Conservation (phyloP, 2,113 vertebrate genomes). For the Ciconia boyciana region DNA sequence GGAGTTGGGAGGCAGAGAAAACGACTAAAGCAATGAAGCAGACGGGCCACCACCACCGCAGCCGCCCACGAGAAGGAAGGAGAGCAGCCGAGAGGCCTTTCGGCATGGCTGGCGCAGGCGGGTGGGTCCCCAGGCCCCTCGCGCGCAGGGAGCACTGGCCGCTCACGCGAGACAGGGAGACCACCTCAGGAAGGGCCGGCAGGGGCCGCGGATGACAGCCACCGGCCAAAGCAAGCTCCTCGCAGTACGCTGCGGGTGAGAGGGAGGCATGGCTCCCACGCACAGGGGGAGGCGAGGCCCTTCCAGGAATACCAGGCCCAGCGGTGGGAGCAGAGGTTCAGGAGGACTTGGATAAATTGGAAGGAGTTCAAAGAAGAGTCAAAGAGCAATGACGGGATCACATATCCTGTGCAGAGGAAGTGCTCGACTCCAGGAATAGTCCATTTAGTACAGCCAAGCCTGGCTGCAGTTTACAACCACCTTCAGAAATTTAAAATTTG, state of each 20-base stretch:
- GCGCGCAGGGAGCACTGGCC: accelerated
- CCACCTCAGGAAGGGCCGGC: background rate
- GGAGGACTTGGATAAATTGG: background rate
- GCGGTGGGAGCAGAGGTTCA: accelerated
- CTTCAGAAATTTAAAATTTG: background rate
- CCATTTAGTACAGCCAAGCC: accelerated
- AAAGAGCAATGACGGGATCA: background rate
- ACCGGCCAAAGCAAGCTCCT: accelerated
- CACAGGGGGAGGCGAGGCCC: accelerated
- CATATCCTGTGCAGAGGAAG: background rate
- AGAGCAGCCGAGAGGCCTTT: background rate
- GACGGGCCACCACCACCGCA: accelerated
- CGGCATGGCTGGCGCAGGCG: accelerated
- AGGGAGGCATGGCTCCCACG: accelerated
- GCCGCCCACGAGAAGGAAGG: background rate
- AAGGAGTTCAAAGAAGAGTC: background rate
- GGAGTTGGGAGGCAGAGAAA: background rate
- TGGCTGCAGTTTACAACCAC: background rate
- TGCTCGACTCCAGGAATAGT: background rate
- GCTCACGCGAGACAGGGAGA: accelerated
- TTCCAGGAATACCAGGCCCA: background rate
- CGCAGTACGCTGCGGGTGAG: accelerated
- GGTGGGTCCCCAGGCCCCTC: background rate
- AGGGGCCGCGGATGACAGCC: background rate
- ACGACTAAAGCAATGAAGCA: accelerated